phyloP scores from a whole-genome alignment of 2,888 invertebrate genomes.

The Clunio marinus region DNA sequence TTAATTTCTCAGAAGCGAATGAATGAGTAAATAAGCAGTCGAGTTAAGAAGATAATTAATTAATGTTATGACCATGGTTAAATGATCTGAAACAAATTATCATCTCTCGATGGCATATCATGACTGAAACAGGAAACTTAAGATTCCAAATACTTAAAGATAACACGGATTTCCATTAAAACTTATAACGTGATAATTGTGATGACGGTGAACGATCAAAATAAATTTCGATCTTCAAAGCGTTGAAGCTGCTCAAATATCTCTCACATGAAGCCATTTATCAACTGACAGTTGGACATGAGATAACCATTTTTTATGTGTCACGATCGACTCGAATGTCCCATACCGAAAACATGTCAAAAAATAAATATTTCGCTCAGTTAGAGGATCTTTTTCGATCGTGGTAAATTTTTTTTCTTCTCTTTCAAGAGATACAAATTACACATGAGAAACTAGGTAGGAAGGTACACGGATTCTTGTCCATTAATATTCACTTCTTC shows the following conservation, averaged over 20 bases:
- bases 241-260: background rate
- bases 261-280: background rate
- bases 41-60: constrained; percentile 9
- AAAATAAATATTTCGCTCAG: background rate
- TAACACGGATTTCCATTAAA: constrained; percentile 1
- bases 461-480: background rate
- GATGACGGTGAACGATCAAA: background rate
- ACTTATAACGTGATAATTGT: constrained; percentile 4
- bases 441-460: constrained; percentile 17
- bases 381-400: background rate
- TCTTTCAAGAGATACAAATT: no score
- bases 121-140: background rate
- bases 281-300: constrained; percentile 1
- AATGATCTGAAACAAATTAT: background rate
- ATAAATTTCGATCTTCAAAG: background rate
- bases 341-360: background rate
- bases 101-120: background rate
- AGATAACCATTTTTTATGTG: constrained; percentile 1
- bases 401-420: background rate
- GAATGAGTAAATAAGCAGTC: background rate
- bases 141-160: background rate
- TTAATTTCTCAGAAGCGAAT: background rate
- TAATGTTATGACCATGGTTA: background rate
- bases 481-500: constrained; percentile 17
- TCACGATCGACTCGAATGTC: background rate